Base-by-base conservation (phyloP, 1,140 invertebrate genomes). In the Temnothorax nylanderi region DNA sequence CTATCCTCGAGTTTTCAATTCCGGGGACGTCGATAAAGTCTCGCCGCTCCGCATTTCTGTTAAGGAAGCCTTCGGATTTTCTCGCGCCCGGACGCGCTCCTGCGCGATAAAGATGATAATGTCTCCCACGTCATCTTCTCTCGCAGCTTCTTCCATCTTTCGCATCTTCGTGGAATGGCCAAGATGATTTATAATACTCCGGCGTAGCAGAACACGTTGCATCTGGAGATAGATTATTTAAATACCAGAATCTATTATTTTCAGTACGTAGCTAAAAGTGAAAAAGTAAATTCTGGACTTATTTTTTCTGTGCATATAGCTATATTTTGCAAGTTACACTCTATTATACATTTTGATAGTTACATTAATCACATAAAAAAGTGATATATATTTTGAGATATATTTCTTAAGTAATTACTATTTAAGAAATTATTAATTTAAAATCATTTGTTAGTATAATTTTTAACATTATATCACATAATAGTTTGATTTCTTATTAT, bases 1-100 rank as follows among this genome's bases (percentile, higher is more conserved):
- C 64, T 71, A 37, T 81, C 49, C 8, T 71, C 49, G 16, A 71
- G 49, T 71, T 81, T 81, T 81, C 78, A 81, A 81, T 81, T 71
- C 65, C 78, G 21, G 10, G 10, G 8, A 71, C 47, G 64, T 56
- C 78, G 78, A 81, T 81, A 81, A 71, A 81, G 51, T 71, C 49
- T 71, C 51, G 37, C 41, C 51, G 65, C 37, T 47, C 51, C 65
- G 78, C 51, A 71, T 81, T 81, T 71, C 78, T 71, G 65, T 81
- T 81, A 81, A 81, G 37, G 13, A 71, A 71, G 16, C 34, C 47
- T 32, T 56, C 21, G 78, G 78, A 81, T 81, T 81, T 71, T 71
- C 78, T 32, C 21, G 78, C 78, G n/a, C 60, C 21, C 65, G 44
- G n/a, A 51, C 60, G 76, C 76, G 10, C 34, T 71, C 3, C 21